These are phyloP conservation scores for Rhincodon typus DNA, from an alignment of 2,797 vertebrate species.

Conservation along the genomic window DNA sequence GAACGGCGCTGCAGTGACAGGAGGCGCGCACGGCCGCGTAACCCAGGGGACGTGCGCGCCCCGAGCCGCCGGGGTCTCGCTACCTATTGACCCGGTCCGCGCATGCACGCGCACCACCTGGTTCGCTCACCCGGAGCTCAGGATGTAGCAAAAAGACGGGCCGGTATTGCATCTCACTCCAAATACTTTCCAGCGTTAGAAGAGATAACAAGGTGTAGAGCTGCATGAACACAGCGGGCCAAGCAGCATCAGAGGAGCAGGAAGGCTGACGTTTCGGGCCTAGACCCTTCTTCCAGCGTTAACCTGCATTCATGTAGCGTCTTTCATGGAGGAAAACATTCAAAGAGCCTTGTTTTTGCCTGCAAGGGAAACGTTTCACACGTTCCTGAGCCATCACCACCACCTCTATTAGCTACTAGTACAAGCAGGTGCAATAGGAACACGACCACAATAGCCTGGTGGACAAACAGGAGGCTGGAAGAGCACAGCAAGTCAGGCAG, in stretches of 20 bases:
- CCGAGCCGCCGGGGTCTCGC: not conserved
- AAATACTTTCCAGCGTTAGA: not conserved
- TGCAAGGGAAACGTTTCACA: not conserved
- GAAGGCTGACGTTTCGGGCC: no score
- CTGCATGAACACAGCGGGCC: no score
- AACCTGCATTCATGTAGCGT: not conserved
- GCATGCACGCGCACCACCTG: not conserved
- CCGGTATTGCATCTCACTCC: not conserved
- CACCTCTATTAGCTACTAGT: not conserved
- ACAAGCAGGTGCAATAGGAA: not conserved
- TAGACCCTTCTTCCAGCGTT: no score
- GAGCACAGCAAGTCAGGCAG: no score
- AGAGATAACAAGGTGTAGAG: no score
- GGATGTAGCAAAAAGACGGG: not conserved
- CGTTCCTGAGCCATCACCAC: not conserved
- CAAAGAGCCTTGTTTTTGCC: not conserved
- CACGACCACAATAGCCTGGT: not conserved
- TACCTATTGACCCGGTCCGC: not conserved
- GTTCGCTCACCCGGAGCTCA: not conserved
- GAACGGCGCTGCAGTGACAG: not conserved
- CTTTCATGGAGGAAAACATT: not conserved
- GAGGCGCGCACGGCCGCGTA: not conserved
- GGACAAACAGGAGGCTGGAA: no score
- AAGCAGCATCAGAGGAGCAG: no score
- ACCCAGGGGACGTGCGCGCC: not conserved